Evolutionary conservation across 2,888 invertebrate genomes (phyloP), one percentile per base, ranked within the genome.

Genomic region (Pocota personata): DNA sequence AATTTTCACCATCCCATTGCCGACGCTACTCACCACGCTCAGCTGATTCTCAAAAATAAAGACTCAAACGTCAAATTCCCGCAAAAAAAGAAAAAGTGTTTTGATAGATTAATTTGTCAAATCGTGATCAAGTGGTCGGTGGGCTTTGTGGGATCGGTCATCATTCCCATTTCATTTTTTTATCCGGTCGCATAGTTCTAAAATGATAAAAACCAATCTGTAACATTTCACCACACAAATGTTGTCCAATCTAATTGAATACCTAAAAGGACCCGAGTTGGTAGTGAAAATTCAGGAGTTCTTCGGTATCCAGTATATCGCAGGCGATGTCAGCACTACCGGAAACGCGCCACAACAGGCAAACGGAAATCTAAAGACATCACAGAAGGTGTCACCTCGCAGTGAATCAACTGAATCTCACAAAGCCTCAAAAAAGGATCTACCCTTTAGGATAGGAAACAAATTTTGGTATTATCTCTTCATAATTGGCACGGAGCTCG

Each of bases 401-500:
- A 90, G 89, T 0, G 93, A 93, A 57, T 92, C 92, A 12, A 89
- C 87, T 0, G 91, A 92, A 82, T 77, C 71, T 73, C 72, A 75
- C 6, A 79, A 50, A 55, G 10, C 62, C 40, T 37, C 57, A 16
- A 78, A 76, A 52, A 75, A 82, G 66, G 67, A 72, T 64, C 43
- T 57, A 32, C 76, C 80, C 4, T 87, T 79, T 57, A 76, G 93
- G 57, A 94, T 97, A 75, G 94, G 93, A 57, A 97, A 96, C 91
- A 94, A 94, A 89, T 95, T 96, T 90, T 97, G 97, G 96, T 97
- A 97, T 93, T 97, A 96, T 91, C 90, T 98, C 84, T 98, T 98
- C 91, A 92, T 95, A 19, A 94, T 98, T 90, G 98, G 97, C 16
- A 97, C 98, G 0, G 96, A 96, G 83, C 93, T 98, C 19, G 98